Evolutionary conservation across 1,140 invertebrate species (phyloP).

Genomic region (Zophobas atratus): DNA sequence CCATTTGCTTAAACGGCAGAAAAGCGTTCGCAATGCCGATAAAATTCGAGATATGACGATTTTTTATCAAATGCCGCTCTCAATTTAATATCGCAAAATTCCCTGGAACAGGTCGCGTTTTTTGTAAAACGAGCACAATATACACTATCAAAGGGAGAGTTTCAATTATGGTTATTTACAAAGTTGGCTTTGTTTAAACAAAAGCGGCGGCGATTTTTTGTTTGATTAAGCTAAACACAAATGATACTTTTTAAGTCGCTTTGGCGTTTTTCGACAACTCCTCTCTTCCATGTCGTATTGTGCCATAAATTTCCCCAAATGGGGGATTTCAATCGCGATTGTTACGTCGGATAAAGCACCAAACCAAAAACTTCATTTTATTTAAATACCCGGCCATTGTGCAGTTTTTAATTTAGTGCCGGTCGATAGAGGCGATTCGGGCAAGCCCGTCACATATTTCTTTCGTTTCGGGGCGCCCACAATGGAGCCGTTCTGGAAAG

Average conservation of each 20-base stretch:
- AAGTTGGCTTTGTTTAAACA: no score
- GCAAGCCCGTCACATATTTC: not conserved
- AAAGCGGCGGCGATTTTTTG: no score
- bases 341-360: not conserved
- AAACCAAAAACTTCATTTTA: constrained; percentile 16
- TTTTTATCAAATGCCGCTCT: no score
- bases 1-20: constrained; percentile 5
- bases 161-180: not conserved
- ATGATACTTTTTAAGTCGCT: not conserved
- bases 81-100: no score
- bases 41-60: not conserved
- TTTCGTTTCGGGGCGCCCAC: not conserved
- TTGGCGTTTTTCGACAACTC: not conserved
- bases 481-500: not conserved
- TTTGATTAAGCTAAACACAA: no score
- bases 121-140: not conserved
- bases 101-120: not conserved
- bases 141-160: not conserved
- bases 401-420: not conserved
- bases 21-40: not conserved
- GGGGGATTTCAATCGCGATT: constrained; percentile 6
- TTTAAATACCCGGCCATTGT: not conserved
- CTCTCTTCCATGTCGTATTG: no score
- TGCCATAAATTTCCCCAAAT: not conserved
- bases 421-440: not conserved